Conservation (phyloP, 2,113 vertebrate genomes). For the Diadophis punctatus region DNA sequence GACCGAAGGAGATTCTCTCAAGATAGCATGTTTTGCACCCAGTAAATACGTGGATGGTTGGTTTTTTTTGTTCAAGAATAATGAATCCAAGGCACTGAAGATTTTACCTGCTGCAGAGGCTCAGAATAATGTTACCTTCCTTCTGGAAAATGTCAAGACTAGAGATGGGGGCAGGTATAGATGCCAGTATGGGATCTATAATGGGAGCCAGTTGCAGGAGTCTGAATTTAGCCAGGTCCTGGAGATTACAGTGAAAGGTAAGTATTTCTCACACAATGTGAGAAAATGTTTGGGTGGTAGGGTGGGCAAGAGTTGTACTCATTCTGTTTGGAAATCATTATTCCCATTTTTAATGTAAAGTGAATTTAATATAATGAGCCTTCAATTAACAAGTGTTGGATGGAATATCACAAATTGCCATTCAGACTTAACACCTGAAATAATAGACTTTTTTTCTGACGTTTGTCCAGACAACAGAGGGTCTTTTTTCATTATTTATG, state of each 20-base stretch:
- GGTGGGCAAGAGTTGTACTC: not conserved
- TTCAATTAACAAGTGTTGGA: not conserved
- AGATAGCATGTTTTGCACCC: slow-evolving; percentile 19
- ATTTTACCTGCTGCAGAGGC: accelerated
- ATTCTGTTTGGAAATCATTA: not conserved
- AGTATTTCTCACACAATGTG: not conserved
- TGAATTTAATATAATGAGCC: not conserved
- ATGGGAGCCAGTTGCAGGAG: not conserved
- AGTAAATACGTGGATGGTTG: accelerated
- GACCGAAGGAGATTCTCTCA: accelerated
- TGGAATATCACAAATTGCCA: not conserved
- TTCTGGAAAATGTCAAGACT: not conserved
- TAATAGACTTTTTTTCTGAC: not conserved
- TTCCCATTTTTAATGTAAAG: not conserved
- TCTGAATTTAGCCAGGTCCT: not conserved
- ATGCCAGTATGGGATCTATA: slow-evolving; percentile 26
- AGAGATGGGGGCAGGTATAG: not conserved
- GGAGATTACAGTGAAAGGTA: not conserved
- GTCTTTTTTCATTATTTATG: not conserved
- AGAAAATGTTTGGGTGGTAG: not conserved
- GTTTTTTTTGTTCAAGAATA: not conserved
- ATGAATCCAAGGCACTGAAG: accelerated
- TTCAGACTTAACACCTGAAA: not conserved
- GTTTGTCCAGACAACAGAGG: not conserved
- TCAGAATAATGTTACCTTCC: not conserved